phyloP scores from a whole-genome alignment of 2,888 invertebrate genomes.

The Eristalis pertinax region DNA sequence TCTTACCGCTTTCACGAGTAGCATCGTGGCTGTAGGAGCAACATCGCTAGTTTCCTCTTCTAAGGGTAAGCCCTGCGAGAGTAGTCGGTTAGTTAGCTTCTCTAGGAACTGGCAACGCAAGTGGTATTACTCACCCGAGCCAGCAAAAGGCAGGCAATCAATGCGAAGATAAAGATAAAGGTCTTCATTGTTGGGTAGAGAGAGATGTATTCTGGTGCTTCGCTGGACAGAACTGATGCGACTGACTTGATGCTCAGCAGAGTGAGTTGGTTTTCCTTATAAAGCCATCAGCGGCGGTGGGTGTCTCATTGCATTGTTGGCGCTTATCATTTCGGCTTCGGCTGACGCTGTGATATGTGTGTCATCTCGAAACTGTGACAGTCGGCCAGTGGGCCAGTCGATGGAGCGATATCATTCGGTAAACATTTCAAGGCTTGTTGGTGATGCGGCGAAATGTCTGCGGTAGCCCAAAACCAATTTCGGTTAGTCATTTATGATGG shows the following conservation, averaged over 20 bases:
- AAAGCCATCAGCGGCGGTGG: slow-evolving; percentile 16
- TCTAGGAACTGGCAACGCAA: slow-evolving; percentile 37
- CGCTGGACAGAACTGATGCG: neutral
- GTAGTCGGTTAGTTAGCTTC: slow-evolving; percentile 9
- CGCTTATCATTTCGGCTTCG: neutral
- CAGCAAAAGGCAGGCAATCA: slow-evolving; percentile 60
- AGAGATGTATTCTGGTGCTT: neutral
- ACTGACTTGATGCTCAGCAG: slow-evolving; percentile 38
- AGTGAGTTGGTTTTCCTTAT: slow-evolving; percentile 48
- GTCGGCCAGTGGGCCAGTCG: slow-evolving; percentile 12
- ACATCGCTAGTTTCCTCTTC: slow-evolving; percentile 10
- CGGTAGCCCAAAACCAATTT: too few species aligned
- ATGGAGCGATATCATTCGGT: neutral
- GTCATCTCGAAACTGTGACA: slow-evolving; percentile 12
- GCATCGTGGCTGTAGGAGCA: neutral
- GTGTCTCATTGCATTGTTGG: neutral
- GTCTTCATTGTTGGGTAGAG: slow-evolving; percentile 48
- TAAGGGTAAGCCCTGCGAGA: slow-evolving; percentile 5
- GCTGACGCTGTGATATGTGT: neutral
- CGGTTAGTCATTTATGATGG: too few species aligned
- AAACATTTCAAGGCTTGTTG: neutral
- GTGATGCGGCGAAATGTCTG: too few species aligned
- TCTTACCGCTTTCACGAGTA: slow-evolving; percentile 40
- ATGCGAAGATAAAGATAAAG: slow-evolving; percentile 53
- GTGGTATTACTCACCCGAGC: slow-evolving; percentile 47